Evolutionary conservation across 1,140 invertebrate genomes (phyloP), one percentile per base, ranked within the genome.

Genomic region (Drosophila kohkoa): DNA sequence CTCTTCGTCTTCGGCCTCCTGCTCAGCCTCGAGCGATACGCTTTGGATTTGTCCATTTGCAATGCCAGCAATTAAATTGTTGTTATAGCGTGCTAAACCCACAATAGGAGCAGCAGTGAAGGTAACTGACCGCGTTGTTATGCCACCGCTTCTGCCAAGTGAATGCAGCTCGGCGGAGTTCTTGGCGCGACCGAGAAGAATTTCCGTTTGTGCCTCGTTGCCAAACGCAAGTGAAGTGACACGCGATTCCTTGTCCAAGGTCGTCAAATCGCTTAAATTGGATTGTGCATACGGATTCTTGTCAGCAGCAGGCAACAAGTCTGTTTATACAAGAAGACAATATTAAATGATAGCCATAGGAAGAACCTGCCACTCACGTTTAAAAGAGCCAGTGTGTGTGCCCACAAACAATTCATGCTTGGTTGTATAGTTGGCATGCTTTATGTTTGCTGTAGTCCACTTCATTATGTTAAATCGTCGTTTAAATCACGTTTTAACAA

Each of bases 181-280:
- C 52, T 92, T 82, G 0, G 65, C 81, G 1, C 92, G 70, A 1
- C 93, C 96, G 5, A 97, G 91, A 5, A 97, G 79, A 76, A 97
- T 94, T 81, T 97, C 94, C 43, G 93, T 94, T 79, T 96, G 94
- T 10, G 95, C 92, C 0, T 93, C 85, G 79, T 96, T 94, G 1
- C 93, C 94, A 96, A 96, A 98, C 7, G 93, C 93, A 90, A 98
- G 93, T 1, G 94, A 93, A 1, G 95, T 95, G 16, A 98, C 92
- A 0, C 92, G 77, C 1, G 94, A 94, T 32, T 93, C 93, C 76
- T 94, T 94, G 55, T 93, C 91, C 32, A 95, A 65, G 1, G 81
- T 74, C 30, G 92, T 93, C 1, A 94, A 82, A 20, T 94, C 92
- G 10, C 93, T 92, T 2, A 95, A 72, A 65, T 95, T 94, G 6